Percentiles rank a stretch among this genome's conserved stretches.
phyloP scores from a whole-genome alignment of 2,888 invertebrate genomes.

The Nasonia oneida region DNA sequence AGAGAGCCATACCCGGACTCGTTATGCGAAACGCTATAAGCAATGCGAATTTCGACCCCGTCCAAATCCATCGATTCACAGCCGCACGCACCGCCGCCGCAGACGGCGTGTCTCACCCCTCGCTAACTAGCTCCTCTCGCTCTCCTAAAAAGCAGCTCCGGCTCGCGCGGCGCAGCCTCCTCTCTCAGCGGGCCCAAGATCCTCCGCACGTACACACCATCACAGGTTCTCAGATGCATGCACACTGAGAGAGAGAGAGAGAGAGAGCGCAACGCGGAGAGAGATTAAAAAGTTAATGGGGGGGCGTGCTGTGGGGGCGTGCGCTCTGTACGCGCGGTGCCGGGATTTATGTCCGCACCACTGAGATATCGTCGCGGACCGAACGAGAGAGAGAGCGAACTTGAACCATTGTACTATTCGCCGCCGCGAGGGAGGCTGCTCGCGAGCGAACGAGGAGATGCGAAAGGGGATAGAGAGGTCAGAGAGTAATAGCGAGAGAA shows the following conservation, averaged over 20 bases:
- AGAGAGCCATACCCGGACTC: no score
- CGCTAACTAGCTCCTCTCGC: slow-evolving; percentile 57
- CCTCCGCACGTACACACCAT: background rate
- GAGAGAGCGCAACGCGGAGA: slow-evolving; percentile 42
- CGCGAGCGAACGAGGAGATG: slow-evolving; percentile 19
- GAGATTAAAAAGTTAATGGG: slow-evolving; percentile 80
- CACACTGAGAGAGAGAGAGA: no score
- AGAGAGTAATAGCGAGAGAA: slow-evolving; percentile 55
- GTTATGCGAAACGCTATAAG: no score
- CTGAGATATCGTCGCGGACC: slow-evolving; percentile 73
- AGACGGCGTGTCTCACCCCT: slow-evolving; percentile 55
- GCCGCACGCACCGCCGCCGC: background rate
- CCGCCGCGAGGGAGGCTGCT: slow-evolving; percentile 1
- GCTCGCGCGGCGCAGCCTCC: background rate
- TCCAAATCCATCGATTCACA: no score
- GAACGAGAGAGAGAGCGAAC: slow-evolving; percentile 21
- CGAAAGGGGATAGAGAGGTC: slow-evolving; percentile 46
- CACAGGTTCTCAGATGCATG: no score
- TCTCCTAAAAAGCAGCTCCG: slow-evolving; percentile 37
- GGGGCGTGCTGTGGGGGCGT: slow-evolving; percentile 73
- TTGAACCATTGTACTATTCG: slow-evolving; percentile 23
- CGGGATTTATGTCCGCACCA: slow-evolving; percentile 79
- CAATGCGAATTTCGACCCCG: no score
- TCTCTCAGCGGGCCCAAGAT: background rate
- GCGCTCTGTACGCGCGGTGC: slow-evolving; percentile 77